Conservation (phyloP, 2,888 invertebrate genomes). For the Prionchulus punctatus region DNA sequence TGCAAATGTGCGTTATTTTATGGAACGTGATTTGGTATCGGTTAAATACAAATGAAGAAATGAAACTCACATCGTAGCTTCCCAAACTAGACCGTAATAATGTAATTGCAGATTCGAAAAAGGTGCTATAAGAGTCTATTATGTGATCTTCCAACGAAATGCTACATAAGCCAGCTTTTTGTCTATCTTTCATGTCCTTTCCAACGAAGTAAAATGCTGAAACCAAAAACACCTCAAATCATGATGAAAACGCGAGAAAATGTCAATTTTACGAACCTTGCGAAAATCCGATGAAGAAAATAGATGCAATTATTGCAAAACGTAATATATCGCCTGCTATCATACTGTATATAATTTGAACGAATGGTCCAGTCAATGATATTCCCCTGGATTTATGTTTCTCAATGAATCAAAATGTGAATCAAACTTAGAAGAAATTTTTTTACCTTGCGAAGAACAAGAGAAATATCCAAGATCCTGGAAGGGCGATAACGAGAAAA, state of each 20-base stretch:
- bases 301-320: slow-evolving; percentile 87
- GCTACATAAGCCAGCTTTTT: background rate
- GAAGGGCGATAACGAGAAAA: slow-evolving; percentile 73
- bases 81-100: slow-evolving; percentile 92
- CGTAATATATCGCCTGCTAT: slow-evolving; percentile 95
- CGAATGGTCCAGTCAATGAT: slow-evolving; percentile 87
- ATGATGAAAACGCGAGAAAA: too few relatives aligned
- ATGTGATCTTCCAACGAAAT: slow-evolving; percentile 13
- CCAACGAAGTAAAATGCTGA: slow-evolving; percentile 58
- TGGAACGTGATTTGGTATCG: too few relatives aligned
- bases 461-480: slow-evolving; percentile 87
- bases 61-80: slow-evolving; percentile 84
- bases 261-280: too few relatives aligned
- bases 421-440: too few relatives aligned
- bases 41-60: too few relatives aligned
- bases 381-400: slow-evolving; percentile 55
- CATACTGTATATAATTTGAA: slow-evolving; percentile 99
- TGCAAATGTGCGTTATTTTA: too few relatives aligned
- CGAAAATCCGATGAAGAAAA: slow-evolving; percentile 84
- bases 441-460: slow-evolving; percentile 98
- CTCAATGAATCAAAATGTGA: too few relatives aligned
- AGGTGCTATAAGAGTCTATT: slow-evolving; percentile 45
- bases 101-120: slow-evolving; percentile 88
- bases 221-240: too few relatives aligned
- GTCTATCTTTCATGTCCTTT: slow-evolving; percentile 44